Percentiles rank a stretch among this genome's conserved stretches.
Conservation (phyloP, 2,797 vertebrate genomes). For the Denticeps clupeoides region DNA sequence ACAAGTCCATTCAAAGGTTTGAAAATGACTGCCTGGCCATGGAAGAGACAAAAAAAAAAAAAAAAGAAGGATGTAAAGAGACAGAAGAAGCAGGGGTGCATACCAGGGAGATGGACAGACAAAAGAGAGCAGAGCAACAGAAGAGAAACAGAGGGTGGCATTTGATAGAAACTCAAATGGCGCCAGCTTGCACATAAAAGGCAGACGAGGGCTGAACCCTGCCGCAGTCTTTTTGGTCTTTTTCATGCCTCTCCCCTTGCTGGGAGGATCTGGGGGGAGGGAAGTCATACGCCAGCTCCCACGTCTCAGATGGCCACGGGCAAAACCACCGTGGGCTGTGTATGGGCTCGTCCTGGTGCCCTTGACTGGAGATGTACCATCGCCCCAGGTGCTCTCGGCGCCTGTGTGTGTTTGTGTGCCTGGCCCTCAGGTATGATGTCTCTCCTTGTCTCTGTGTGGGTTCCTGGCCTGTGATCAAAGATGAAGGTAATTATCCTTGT, state of each 20-base stretch:
- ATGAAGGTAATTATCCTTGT: slow-evolving; percentile 8
- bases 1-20: no score
- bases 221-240: not conserved
- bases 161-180: not conserved
- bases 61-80: no score
- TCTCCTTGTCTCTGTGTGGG: not conserved
- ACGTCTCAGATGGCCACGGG: slow-evolving; percentile 16
- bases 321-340: slow-evolving; percentile 11
- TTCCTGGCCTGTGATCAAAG: slow-evolving; percentile 7
- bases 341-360: slow-evolving; percentile 54
- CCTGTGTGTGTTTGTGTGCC: not conserved
- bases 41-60: no score
- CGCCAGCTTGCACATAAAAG: not conserved
- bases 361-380: slow-evolving; percentile 46
- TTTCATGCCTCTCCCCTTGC: slow-evolving; percentile 11
- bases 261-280: slow-evolving; percentile 9
- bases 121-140: not conserved
- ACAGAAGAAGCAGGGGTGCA: slow-evolving; percentile 46
- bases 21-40: no score
- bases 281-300: not conserved
- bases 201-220: not conserved
- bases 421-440: not conserved
- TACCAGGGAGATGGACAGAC: not conserved
- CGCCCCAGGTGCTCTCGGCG: slow-evolving; percentile 15
- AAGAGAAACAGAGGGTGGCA: not conserved